A percentile compares a stretch with the other conserved stretches of the same genome.
These are phyloP conservation scores for Phlogophora meticulosa DNA, from an alignment of 2,888 invertebrate species.

Conservation along the genomic window DNA sequence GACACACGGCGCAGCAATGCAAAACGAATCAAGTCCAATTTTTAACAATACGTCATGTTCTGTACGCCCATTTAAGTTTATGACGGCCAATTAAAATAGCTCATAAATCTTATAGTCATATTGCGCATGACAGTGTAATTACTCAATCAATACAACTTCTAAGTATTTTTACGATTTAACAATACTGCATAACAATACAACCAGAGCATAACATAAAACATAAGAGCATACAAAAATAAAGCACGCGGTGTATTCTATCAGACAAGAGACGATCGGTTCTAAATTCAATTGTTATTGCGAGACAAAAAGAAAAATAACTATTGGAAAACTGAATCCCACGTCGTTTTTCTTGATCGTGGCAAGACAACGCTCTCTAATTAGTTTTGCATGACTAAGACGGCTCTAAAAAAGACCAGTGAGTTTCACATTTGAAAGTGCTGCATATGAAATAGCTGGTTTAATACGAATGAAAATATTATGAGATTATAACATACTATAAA, in stretches of 20 bases:
- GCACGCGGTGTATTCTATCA: slow-evolving; percentile 18
- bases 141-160: slow-evolving; percentile 46
- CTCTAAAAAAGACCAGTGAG: slow-evolving; percentile 74
- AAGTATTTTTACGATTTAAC: slow-evolving; percentile 46
- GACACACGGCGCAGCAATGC: slow-evolving; percentile 7
- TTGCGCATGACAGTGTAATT: slow-evolving; percentile 42
- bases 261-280: slow-evolving; percentile 39
- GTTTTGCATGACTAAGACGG: slow-evolving; percentile 85
- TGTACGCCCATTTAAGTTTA: slow-evolving; percentile 32
- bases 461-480: slow-evolving; percentile 53
- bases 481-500: slow-evolving; percentile 28
- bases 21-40: slow-evolving; percentile 35
- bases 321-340: slow-evolving; percentile 71
- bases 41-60: slow-evolving; percentile 33
- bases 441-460: slow-evolving; percentile 63
- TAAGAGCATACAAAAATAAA: slow-evolving; percentile 32
- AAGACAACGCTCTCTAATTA: slow-evolving; percentile 75
- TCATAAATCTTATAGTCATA: slow-evolving; percentile 44
- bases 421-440: slow-evolving; percentile 84
- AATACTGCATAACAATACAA: slow-evolving; percentile 49
- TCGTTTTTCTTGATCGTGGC: slow-evolving; percentile 63
- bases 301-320: slow-evolving; percentile 58
- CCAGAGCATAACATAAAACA: slow-evolving; percentile 23
- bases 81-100: slow-evolving; percentile 47
- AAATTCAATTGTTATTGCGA: slow-evolving; percentile 47